A percentile compares a stretch with the other conserved stretches of the same genome.
These are phyloP conservation scores for Stramonita haemastoma DNA, from an alignment of 2,888 invertebrate genomes.

Conservation along the genomic window DNA sequence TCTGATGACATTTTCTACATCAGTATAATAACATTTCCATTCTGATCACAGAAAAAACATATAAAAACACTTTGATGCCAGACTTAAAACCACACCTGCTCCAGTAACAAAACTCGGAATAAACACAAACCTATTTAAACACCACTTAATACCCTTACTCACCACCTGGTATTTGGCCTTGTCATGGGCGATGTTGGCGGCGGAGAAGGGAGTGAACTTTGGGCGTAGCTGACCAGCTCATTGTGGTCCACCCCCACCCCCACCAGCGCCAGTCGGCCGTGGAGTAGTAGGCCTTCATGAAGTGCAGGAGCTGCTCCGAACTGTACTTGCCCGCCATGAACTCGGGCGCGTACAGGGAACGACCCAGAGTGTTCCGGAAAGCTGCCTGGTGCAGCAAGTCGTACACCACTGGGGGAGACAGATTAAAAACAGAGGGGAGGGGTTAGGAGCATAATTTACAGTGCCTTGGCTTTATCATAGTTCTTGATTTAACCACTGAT, in stretches of 20 bases:
- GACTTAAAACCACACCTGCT: not conserved
- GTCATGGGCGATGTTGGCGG: slow-evolving; percentile 71
- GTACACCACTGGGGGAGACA: slow-evolving; percentile 82
- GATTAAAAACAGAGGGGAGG: not conserved
- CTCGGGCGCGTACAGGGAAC: slow-evolving; percentile 90
- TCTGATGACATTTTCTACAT: too few species aligned
- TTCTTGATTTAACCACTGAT: too few species aligned
- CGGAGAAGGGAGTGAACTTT: slow-evolving; percentile 79
- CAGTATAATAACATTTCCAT: too few species aligned
- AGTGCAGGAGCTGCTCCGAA: slow-evolving; percentile 88
- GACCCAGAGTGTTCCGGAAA: slow-evolving; percentile 87
- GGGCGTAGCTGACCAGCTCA: slow-evolving; percentile 81
- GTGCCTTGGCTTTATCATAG: too few species aligned
- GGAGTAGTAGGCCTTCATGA: slow-evolving; percentile 82
- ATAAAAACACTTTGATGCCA: too few species aligned
- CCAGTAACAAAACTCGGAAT: not conserved
- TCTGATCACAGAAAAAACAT: too few species aligned
- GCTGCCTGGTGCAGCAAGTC: slow-evolving; percentile 95
- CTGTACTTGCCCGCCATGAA: slow-evolving; percentile 87
- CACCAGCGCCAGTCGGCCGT: slow-evolving; percentile 87
- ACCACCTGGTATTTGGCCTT: slow-evolving; percentile 85
- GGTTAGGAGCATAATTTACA: too few species aligned
- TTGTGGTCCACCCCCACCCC: slow-evolving; percentile 87
- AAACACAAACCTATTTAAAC: not conserved
- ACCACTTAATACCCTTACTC: not conserved